Evolutionary conservation across 1,140 invertebrate species (phyloP), one percentile per base, ranked within the genome.

Genomic region (Temnothorax nylanderi): DNA sequence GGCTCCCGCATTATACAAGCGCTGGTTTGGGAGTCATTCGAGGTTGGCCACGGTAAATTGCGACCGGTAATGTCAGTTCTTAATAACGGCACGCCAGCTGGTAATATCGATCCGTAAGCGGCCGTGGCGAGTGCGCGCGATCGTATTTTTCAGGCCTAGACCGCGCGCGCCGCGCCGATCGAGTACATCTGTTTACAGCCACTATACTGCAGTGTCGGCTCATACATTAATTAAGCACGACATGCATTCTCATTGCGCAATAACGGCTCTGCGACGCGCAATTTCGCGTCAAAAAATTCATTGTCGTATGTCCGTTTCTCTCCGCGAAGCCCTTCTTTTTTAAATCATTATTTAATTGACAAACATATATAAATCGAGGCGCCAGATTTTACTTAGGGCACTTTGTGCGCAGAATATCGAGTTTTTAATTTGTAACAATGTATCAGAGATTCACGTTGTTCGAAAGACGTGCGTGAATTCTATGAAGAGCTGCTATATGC

Each of bases 1-100:
- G 67, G 49, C 34, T 47, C 4, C 54, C 56, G 54, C 80, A 47
- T 84, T 84, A 84, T 75, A 75, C 69, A 60, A 84, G 32, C 80
- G 80, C 54, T 49, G 80, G 80, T 60, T 84, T 84, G 80, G 80
- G 80, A 84, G 69, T 84, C 80, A 37, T 84, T 84, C 26, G 80
- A 84, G 80, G 54, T 84, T 84, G 80, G 69, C 80, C 80, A 47
- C 80, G 69, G 69, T 84, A 84, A 84, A 84, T 84, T 84, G 80
- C 80, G 32, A 75, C 41, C 80, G 41, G 54, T 84, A 84, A 84
- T 84, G 80, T 49, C 69, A 84, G 80, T 84, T 84, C 80, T 84
- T 84, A 84, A 84, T 75, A 84, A 84, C 69, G 54, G 62, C 18
- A n/a, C 67, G 65, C 69, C 80, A 60, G 69, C 69, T 74, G 54